Percentiles rank a stretch among this genome's conserved stretches.
Evolutionary conservation across 2,888 invertebrate genomes (phyloP).

Genomic region (Megaustenia siamemsis): DNA sequence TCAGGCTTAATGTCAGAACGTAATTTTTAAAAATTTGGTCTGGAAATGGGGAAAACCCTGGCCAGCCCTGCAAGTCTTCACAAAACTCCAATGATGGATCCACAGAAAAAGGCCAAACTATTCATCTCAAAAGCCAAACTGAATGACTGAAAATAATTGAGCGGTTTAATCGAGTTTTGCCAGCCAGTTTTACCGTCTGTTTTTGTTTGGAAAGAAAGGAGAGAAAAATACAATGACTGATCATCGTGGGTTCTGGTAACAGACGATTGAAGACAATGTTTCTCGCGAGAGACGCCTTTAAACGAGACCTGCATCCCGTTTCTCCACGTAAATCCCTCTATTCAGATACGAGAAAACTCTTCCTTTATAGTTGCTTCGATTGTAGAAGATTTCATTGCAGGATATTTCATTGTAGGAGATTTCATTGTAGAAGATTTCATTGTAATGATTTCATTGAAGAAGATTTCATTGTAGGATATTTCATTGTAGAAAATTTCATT

Average conservation of each 20-base stretch:
- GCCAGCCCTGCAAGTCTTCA: background rate
- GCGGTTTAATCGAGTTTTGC: slow-evolving; percentile 20
- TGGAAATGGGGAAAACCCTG: background rate
- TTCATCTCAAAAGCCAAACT: slow-evolving; percentile 5
- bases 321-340: no score
- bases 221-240: background rate
- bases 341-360: no score
- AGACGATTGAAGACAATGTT: background rate
- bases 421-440: no score
- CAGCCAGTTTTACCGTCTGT: background rate
- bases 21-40: background rate
- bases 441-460: no score
- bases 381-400: no score
- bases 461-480: no score
- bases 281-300: background rate
- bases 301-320: no score
- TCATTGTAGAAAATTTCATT: no score
- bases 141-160: slow-evolving; percentile 34
- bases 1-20: background rate
- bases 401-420: no score
- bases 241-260: background rate
- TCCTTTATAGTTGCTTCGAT: no score
- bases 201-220: background rate
- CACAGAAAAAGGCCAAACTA: background rate
- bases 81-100: background rate